Evolutionary conservation across 2,888 invertebrate genomes (phyloP).

Genomic region (Yponomeuta malinellus): DNA sequence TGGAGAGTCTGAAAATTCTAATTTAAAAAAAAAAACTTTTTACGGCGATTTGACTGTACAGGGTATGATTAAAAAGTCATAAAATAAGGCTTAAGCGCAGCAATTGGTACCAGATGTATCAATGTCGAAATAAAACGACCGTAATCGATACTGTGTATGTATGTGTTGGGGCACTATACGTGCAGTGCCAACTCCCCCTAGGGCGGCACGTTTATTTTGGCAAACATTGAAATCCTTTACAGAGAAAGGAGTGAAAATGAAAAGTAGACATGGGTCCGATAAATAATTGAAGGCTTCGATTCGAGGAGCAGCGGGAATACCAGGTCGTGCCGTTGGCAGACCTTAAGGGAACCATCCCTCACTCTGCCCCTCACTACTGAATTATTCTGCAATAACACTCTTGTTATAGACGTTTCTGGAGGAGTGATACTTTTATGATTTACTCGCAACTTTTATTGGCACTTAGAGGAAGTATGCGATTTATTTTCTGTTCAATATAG

Average conservation of each 20-base stretch:
- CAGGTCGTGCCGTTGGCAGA: constrained; percentile 51
- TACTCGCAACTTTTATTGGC: constrained; percentile 75
- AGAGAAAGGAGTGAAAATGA: constrained; percentile 67
- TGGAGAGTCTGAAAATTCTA: too few relatives aligned
- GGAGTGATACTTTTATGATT: constrained; percentile 76
- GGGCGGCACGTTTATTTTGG: constrained; percentile 61
- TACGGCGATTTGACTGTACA: too few relatives aligned
- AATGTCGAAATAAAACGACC: constrained; percentile 34
- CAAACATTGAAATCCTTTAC: constrained; percentile 53
- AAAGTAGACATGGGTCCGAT: constrained; percentile 75
- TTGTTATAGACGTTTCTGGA: constrained; percentile 73
- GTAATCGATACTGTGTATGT: constrained; percentile 47
- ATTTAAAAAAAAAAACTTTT: too few relatives aligned
- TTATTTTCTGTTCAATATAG: constrained; percentile 73
- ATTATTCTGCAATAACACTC: constrained; percentile 76
- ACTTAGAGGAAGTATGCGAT: constrained; percentile 75
- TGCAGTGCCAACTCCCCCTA: constrained; percentile 57
- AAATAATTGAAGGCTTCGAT: constrained; percentile 75
- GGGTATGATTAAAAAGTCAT: too few relatives aligned
- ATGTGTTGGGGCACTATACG: constrained; percentile 43
- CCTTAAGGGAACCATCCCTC: constrained; percentile 71
- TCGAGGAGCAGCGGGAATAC: constrained; percentile 60
- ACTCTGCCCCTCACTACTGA: constrained; percentile 67
- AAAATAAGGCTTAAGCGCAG: neutral
- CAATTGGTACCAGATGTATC: constrained; percentile 36